These are phyloP conservation scores for Cephus rjabovi DNA, from an alignment of 2,888 invertebrate species.

Conservation along the genomic window DNA sequence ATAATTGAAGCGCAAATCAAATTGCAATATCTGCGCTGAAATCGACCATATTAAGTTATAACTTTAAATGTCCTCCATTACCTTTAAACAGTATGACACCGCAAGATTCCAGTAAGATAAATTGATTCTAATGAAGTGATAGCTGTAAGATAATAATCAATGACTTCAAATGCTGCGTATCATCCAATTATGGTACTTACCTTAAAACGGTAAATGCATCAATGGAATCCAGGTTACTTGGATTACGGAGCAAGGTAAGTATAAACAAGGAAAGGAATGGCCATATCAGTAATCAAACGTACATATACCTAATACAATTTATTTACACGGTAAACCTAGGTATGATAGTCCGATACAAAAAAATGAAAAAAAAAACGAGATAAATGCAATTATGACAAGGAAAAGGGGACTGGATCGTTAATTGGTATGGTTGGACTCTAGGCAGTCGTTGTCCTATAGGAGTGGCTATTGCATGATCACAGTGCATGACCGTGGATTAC, in stretches of 20 bases:
- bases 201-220: not conserved
- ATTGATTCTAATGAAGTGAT: not conserved
- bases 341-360: not conserved
- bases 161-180: not conserved
- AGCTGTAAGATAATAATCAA: not conserved
- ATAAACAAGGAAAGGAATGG: not conserved
- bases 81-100: not conserved
- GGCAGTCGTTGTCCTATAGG: conserved; percentile 9
- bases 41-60: not conserved
- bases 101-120: not conserved
- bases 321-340: conserved; percentile 41
- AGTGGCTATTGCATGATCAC: conserved; percentile 22
- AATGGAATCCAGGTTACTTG: not conserved
- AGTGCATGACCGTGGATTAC: conserved; percentile 30
- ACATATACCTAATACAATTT: conserved; percentile 28
- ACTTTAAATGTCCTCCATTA: not conserved
- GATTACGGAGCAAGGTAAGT: not conserved
- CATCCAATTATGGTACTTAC: not conserved
- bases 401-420: conserved; percentile 7
- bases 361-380: conserved; percentile 22
- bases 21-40: not conserved
- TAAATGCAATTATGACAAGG: conserved; percentile 30
- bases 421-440: not conserved
- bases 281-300: not conserved
- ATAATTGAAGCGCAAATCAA: not conserved